These are phyloP conservation scores for Smittia aterrima DNA, from an alignment of 2,888 invertebrate species.

Conservation along the genomic window DNA sequence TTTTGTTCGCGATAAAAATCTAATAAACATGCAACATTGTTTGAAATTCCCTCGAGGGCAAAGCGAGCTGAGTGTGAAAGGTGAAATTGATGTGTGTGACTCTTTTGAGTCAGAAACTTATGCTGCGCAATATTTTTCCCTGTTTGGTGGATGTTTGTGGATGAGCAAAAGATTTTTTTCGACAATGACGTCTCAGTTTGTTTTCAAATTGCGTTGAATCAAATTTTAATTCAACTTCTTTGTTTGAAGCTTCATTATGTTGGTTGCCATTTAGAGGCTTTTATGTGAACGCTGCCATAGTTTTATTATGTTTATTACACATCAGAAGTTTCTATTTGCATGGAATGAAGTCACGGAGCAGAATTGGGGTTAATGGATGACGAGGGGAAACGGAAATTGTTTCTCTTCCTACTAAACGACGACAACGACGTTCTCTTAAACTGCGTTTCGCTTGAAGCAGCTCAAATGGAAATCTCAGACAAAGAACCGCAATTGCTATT, in stretches of 20 bases:
- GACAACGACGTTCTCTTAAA: not conserved
- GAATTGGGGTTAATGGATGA: conserved; percentile 14
- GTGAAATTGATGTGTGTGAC: not conserved
- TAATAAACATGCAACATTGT: not conserved
- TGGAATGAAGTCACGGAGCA: not conserved
- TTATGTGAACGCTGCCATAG: not conserved
- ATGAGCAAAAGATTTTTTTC: too few species aligned
- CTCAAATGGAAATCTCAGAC: not conserved
- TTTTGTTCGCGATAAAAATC: not conserved
- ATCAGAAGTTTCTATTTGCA: not conserved
- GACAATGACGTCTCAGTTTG: too few species aligned
- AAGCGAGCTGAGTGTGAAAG: not conserved
- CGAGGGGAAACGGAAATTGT: conserved; percentile 13
- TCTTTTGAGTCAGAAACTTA: too few species aligned
- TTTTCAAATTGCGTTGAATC: not conserved
- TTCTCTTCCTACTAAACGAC: not conserved
- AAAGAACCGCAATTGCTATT: conserved; percentile 5
- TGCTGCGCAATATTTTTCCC: too few species aligned
- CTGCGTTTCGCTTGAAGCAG: not conserved
- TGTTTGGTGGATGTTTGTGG: too few species aligned
- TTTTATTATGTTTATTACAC: conserved; percentile 12
- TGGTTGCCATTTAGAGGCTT: not conserved
- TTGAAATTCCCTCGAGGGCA: not conserved
- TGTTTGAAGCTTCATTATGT: not conserved
- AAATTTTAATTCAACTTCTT: not conserved